Base-by-base conservation (phyloP, 2,888 invertebrate genomes). In the Laspeyria flexula region DNA sequence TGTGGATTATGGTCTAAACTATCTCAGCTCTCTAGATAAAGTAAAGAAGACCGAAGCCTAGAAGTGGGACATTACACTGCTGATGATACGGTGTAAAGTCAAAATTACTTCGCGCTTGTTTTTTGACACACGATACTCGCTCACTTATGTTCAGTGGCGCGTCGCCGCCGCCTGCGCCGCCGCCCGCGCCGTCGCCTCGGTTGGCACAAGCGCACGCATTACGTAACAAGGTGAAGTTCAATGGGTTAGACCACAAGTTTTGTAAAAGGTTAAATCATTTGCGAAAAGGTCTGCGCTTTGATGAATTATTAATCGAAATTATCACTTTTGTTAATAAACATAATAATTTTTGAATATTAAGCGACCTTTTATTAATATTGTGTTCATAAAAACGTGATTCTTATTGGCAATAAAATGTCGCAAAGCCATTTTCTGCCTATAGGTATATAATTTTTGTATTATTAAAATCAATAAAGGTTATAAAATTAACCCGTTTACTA, bases 161-260 rank as follows among this genome's bases (percentile, higher is more conserved):
- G 23, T 9, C 9, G 39, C 30, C 50, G 31, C 44, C 7, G 25
- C 10, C 7, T 35, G 37, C 49, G 31, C 44, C 50, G 37, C n/a
- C n/a, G n/a, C n/a, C n/a, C n/a, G n/a, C n/a, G n/a, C n/a, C n/a
- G n/a, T n/a, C n/a, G n/a, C n/a, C n/a, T n/a, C n/a, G n/a, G n/a
- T n/a, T n/a, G n/a, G n/a, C n/a, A n/a, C n/a, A n/a, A n/a, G 57
- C 55, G 41, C 55, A 46, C 41, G 42, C 65, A 39, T 83, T 79
- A 75, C 67, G 65, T 77, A 84, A 85, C 81, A 85, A 84, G 85
- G 85, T 85, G 79, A 85, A 83, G 84, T 79, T 67, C 83, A 64
- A 56, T 57, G 54, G 72, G 65, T 77, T 68, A 65, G 60, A 31
- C 45, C 49, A 52, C 48, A 37, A 55, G 33, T 41, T 44, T 55